phyloP scores from a whole-genome alignment of 1,140 invertebrate species.

The Drosophila sproati region DNA sequence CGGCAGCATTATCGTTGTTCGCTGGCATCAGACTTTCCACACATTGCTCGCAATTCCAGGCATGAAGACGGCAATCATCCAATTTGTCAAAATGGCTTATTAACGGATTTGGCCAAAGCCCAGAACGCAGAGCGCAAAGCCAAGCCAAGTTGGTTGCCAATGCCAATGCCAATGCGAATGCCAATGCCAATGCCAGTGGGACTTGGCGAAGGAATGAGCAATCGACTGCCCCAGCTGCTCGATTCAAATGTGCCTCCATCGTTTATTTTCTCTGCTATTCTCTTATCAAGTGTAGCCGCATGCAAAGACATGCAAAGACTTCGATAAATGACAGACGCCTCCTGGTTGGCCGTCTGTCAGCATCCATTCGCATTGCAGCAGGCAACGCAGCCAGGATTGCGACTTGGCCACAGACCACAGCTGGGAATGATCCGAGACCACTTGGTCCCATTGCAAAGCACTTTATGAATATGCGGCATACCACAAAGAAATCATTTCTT shows the following conservation, averaged over 20 bases:
- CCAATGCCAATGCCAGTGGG: slow-evolving; percentile 59
- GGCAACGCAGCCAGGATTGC: slow-evolving; percentile 16
- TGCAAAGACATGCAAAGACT: slow-evolving; percentile 52
- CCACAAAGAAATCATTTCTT: slow-evolving; percentile 46
- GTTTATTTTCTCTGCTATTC: not conserved
- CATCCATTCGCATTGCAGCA: slow-evolving; percentile 42
- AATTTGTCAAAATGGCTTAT: slow-evolving; percentile 82
- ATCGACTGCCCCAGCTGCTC: slow-evolving; percentile 52
- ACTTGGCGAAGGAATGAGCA: slow-evolving; percentile 26
- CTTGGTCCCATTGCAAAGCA: slow-evolving; percentile 68
- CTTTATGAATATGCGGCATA: slow-evolving; percentile 59
- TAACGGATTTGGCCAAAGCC: slow-evolving; percentile 73
- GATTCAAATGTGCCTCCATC: slow-evolving; percentile 20
- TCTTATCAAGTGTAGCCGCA: slow-evolving; percentile 68
- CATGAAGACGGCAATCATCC: slow-evolving; percentile 66
- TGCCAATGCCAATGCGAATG: slow-evolving; percentile 65
- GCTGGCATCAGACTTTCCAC: slow-evolving; percentile 23
- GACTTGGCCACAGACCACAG: slow-evolving; percentile 14
- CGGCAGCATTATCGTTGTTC: slow-evolving; percentile 16
- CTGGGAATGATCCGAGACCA: not conserved
- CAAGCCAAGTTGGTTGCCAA: slow-evolving; percentile 40
- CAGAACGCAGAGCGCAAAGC: slow-evolving; percentile 40
- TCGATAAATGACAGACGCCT: slow-evolving; percentile 48
- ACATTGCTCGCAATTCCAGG: slow-evolving; percentile 13
- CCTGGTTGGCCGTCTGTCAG: slow-evolving; percentile 59